Conservation (phyloP, 2,888 invertebrate genomes). For the Rhorus exstirpatorius region DNA sequence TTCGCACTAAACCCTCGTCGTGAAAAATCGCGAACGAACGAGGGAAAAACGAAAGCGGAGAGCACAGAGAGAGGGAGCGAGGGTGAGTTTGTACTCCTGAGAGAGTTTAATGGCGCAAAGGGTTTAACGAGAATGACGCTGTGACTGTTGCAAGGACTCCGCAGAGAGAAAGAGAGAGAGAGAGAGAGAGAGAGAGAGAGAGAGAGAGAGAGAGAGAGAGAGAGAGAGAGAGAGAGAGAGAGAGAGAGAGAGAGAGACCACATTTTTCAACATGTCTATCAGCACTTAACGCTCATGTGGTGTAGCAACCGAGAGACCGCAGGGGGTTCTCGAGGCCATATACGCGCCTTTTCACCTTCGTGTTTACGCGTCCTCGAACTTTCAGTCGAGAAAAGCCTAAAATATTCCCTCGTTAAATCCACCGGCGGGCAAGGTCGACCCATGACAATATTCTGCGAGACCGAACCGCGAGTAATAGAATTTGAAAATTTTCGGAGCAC, state of each 20-base stretch:
- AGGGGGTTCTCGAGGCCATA: slow-evolving; percentile 37
- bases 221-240: not conserved
- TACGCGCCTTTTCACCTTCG: slow-evolving; percentile 38
- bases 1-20: slow-evolving; percentile 6
- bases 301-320: slow-evolving; percentile 40
- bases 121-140: slow-evolving; percentile 30
- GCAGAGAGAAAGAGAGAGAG: not conserved
- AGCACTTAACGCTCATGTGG: slow-evolving; percentile 16
- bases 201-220: not conserved
- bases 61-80: slow-evolving; percentile 3
- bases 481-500: slow-evolving; percentile 6
- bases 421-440: not conserved
- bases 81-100: not conserved
- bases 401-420: slow-evolving; percentile 30
- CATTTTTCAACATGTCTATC: slow-evolving; percentile 52
- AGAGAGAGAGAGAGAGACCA: not conserved
- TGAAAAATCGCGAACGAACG: slow-evolving; percentile 37
- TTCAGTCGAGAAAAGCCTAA: slow-evolving; percentile 13
- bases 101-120: slow-evolving; percentile 44
- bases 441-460: not conserved
- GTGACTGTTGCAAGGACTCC: slow-evolving; percentile 35
- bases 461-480: slow-evolving; percentile 27
- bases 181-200: not conserved
- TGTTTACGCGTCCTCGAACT: slow-evolving; percentile 33
- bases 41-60: slow-evolving; percentile 30